Conservation (phyloP, 2,888 invertebrate genomes). For the Harpalus rubripes region DNA sequence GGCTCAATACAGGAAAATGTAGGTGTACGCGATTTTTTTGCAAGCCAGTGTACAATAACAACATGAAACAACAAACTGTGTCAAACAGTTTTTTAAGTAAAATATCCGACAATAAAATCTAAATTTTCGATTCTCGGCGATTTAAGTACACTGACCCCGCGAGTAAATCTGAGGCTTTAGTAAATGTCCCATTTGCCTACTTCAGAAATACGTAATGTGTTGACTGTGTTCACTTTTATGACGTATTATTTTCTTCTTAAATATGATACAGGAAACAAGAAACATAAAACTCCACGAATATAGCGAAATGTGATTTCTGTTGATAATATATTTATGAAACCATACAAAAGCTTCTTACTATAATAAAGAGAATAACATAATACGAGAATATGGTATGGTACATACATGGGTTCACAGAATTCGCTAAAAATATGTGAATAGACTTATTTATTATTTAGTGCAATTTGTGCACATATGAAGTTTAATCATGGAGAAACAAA, state of each 20-base stretch:
- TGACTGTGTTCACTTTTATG: background rate
- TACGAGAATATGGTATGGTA: background rate
- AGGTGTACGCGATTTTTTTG: too few relatives aligned
- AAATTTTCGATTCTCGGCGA: background rate
- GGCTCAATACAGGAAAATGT: too few relatives aligned
- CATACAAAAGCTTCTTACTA: constrained; percentile 20
- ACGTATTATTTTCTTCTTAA: background rate
- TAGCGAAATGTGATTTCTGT: constrained; percentile 17
- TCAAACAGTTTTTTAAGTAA: background rate
- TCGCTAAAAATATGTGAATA: background rate
- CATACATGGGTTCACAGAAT: background rate
- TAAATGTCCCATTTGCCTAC: background rate
- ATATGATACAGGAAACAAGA: background rate
- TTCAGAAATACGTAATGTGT: background rate
- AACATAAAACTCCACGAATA: background rate
- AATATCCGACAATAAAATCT: background rate
- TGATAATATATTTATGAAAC: constrained; percentile 28
- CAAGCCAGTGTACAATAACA: too few relatives aligned
- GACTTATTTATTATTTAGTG: background rate
- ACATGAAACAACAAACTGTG: too few relatives aligned
- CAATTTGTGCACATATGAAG: background rate
- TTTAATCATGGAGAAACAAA: too few relatives aligned
- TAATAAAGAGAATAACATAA: background rate
- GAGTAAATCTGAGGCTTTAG: background rate
- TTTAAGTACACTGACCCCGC: background rate